Evolutionary conservation across 1,140 invertebrate species (phyloP), one percentile per base, ranked within the genome.

Genomic region (Sitobion miscanthi): DNA sequence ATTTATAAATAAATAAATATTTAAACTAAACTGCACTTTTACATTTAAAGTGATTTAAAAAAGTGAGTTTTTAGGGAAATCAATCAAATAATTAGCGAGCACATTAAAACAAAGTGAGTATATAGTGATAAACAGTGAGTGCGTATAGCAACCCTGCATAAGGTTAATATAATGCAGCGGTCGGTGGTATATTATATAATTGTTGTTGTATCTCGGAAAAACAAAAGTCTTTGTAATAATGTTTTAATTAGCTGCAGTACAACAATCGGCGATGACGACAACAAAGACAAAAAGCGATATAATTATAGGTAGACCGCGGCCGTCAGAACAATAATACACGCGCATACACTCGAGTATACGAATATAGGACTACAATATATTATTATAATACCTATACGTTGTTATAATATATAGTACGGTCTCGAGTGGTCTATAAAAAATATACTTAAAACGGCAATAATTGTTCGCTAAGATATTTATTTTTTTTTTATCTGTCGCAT

Each of bases 351-450:
- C 1, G 47, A 52, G 30, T n/a, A 42, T n/a, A 47, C 42, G 17
- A 86, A 30, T 45, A 47, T 45, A 47, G 23, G 23, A 47, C 23
- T 47, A 47, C 30, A 86, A 86, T 42, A 45, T 54, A 52, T 42
- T 42, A 52, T 54, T 54, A 21, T 23, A 54, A 54, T 42, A n/a
- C 11, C 62, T 54, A 52, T 30, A n/a, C 62, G 62, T 77, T n/a
- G 62, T 77, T 7, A 35, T 77, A 77, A 20, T 86, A 86, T 86
- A 42, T 42, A 42, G 42, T 42, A 86, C 85, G 45, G 0, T 35
- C n/a, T 87, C 47, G 47, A 87, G 86, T 49, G 86, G 86, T 35
- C 30, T 49, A 52, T 49, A 87, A 86, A 85, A 86, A 86, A 42
- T 77, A 17, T n/a, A 42, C 42, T 86, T 30, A 85, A 85, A 45